A percentile compares a stretch with the other conserved stretches of the same genome.
Evolutionary conservation across 2,113 vertebrate species (phyloP).

Genomic region (Hippocampus mohnikei): DNA sequence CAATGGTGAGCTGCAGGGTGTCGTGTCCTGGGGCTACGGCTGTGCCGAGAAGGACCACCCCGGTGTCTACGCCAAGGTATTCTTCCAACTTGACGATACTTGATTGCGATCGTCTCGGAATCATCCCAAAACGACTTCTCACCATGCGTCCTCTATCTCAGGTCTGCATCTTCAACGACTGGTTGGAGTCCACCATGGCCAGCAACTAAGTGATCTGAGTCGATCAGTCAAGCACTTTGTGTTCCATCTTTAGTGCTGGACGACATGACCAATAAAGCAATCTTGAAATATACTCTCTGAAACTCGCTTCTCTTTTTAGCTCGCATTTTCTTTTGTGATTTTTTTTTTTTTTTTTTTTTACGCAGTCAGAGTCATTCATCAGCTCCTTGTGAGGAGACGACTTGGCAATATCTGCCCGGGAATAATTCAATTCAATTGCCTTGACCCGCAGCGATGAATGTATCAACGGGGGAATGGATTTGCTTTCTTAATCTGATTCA

Average conservation of each 20-base stretch:
- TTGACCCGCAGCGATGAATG: too few species aligned
- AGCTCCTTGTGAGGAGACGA: background rate
- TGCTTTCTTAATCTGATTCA: too few species aligned
- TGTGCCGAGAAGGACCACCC: slow-evolving; percentile 69
- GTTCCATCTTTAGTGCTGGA: slow-evolving; percentile 24
- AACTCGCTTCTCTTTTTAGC: background rate
- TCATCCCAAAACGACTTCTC: background rate
- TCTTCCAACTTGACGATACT: background rate
- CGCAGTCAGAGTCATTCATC: background rate
- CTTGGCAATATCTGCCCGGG: too few species aligned
- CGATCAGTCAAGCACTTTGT: slow-evolving; percentile 13
- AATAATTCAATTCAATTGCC: too few species aligned
- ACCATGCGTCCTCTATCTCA: slow-evolving; percentile 14
- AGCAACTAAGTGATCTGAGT: slow-evolving; percentile 46
- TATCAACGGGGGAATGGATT: too few species aligned
- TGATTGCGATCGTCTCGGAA: background rate
- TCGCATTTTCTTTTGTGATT: background rate
- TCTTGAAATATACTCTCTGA: background rate
- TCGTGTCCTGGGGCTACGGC: slow-evolving; percentile 78
- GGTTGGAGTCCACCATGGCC: slow-evolving; percentile 59
- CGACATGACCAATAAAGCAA: slow-evolving; percentile 34
- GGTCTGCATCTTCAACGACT: slow-evolving; percentile 63
- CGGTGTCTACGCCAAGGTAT: slow-evolving; percentile 79
- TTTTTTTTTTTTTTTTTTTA: background rate
- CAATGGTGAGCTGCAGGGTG: slow-evolving; percentile 71